These are phyloP conservation scores for Indicator indicator DNA, from an alignment of 2,113 vertebrate species.

Conservation along the genomic window DNA sequence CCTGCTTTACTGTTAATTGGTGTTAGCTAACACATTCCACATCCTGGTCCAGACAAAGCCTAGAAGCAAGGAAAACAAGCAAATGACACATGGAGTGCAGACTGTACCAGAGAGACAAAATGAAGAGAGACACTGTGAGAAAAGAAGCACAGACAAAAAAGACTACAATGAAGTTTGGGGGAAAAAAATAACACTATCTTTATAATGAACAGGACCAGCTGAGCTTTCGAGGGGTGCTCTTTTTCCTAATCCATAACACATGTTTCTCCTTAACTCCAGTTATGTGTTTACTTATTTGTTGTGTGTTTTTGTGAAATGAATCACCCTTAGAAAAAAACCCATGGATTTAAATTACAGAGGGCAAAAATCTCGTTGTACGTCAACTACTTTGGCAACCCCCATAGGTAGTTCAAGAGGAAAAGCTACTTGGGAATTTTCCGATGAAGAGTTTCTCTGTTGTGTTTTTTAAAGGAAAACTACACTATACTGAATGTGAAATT, in stretches of 20 bases:
- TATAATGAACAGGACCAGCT: conserved; percentile 31
- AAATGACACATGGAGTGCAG: neutral
- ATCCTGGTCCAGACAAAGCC: conserved; percentile 23
- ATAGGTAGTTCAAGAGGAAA: conserved; percentile 22
- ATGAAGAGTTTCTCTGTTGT: neutral
- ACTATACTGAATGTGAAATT: neutral
- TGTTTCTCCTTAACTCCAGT: conserved; percentile 50
- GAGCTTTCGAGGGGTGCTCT: conserved; percentile 60
- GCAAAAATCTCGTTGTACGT: conserved; percentile 44
- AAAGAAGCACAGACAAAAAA: neutral
- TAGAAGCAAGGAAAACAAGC: neutral
- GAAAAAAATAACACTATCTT: conserved; percentile 20
- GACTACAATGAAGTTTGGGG: conserved; percentile 25
- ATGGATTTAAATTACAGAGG: conserved; percentile 34
- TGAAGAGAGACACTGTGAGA: neutral
- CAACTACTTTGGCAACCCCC: conserved; percentile 49
- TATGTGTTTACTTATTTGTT: conserved; percentile 70
- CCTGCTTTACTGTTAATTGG: neutral
- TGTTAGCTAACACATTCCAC: neutral
- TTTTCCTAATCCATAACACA: conserved; percentile 63
- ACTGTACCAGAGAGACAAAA: neutral
- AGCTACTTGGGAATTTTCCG: conserved; percentile 33
- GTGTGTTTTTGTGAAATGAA: conserved; percentile 63
- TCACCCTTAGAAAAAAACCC: conserved; percentile 47
- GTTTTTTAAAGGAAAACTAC: conserved; percentile 20